Evolutionary conservation across 2,113 vertebrate genomes (phyloP), one percentile per base, ranked within the genome.

Genomic region (Ornithorhynchus anatinus): DNA sequence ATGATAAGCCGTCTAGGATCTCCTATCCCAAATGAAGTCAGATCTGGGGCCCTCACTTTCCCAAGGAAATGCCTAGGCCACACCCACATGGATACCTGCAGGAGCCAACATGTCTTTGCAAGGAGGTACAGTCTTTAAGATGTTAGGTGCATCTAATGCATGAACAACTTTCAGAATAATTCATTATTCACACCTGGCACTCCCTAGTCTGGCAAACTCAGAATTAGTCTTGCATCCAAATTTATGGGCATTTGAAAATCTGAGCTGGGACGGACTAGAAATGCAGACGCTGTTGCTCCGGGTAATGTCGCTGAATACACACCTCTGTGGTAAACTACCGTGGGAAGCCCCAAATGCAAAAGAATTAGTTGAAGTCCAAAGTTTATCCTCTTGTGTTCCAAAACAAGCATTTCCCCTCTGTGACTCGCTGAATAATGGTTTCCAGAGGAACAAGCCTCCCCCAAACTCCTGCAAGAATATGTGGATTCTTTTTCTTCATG

Each of bases 21-120:
- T 39, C 35, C 3, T 5, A 7, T 50, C 22, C 36, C 8, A 8
- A 27, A 0, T 35, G 22, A 31, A 29, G 13, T 59, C 19, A 6
- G 42, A 36, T 60, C 39, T 29, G 19, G 25, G 39, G 23, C 44
- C 31, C 2, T 13, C 32, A 44, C 56, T 29, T 58, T 69, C 64
- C 53, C 9, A 38, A 60, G 7, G 71, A 44, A 84, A 70, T 73
- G 50, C 36, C 64, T 77, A 73, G 75, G 16, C 80, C 67, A 39
- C 32, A 40, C 37, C 5, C 17, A 2, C 5, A 51, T n/a, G n/a
- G n/a, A 13, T 23, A 31, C 32, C 22, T 35, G 42, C 78, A 77
- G 63, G 83, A 85, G 65, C 35, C 60, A 67, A 65, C 78, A 65
- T 53, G 81, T 37, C 57, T 70, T 7, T 50, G 25, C 25, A 23